Base-by-base conservation (phyloP, 2,888 invertebrate genomes). In the Crossocerus cetratus region DNA sequence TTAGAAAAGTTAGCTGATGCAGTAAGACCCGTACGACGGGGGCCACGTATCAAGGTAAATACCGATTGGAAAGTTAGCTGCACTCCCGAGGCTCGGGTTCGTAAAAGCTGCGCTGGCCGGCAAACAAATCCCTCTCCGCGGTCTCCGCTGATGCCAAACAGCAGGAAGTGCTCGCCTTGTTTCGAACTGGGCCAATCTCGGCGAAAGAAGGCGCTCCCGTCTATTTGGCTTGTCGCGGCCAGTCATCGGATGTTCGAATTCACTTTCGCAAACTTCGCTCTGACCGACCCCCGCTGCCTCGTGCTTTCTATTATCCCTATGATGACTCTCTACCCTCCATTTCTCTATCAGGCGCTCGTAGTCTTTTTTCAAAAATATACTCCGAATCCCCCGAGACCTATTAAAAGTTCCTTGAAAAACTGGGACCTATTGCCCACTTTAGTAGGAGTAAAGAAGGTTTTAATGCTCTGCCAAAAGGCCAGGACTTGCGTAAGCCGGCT, bases 61-160 rank as follows among this genome's bases (percentile, higher is more conserved):
- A 84, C 76, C 83, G 83, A 86, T 86, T 81, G 84, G 78, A 84
- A 86, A 86, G 84, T 86, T 84, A 78, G 81, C 76, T 78, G 80
- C 78, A 77, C 78, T 76, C 74, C 81, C 77, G 77, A 80, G 80
- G 75, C 72, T 18, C 65, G 74, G 78, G 76, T 81, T 73, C 76
- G 78, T 76, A 81, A 83, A 86, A 86, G 83, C 83, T 83, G 77
- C n/a, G n/a, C 81, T 77, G 78, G 71, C 77, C 62, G 71, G 74
- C 83, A 83, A 85, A 86, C 83, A 83, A 84, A 84, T 81, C 73
- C 71, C 65, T 73, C 67, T 72, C 67, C 66, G 65, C 70, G 67
- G 74, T 54, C 62, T 44, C 16, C 55, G 68, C 56, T 64, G 72
- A 69, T 58, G 69, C n/a, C 22, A 53, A 16, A n/a, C 59, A 54